Evolutionary conservation across 2,113 vertebrate genomes (phyloP).

Genomic region (Tachysurus vachellii): DNA sequence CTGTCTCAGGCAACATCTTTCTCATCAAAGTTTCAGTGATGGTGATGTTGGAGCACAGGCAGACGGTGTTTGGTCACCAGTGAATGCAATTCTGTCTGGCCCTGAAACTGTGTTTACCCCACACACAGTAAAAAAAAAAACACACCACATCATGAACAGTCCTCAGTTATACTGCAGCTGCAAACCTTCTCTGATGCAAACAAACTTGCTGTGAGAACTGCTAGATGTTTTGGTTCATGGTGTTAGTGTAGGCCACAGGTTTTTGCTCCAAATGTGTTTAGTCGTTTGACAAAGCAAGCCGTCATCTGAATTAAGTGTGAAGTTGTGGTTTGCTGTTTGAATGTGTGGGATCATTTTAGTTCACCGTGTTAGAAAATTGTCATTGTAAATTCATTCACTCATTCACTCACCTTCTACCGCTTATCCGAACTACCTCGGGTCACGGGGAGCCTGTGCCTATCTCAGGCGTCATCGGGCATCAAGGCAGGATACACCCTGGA

Average conservation of each 20-base stretch:
- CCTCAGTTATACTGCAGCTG: neutral
- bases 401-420: too few relatives aligned
- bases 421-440: too few relatives aligned
- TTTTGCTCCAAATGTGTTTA: neutral
- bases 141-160: neutral
- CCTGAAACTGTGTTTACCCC: constrained; percentile 26
- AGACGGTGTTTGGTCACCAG: constrained; percentile 13
- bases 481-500: too few relatives aligned
- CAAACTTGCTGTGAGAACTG: neutral
- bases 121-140: neutral
- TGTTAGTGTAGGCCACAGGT: too few relatives aligned
- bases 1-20: constrained; percentile 54
- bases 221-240: too few relatives aligned
- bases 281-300: neutral
- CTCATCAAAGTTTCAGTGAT: constrained; percentile 63
- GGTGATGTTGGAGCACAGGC: constrained; percentile 47
- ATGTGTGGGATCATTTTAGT: neutral
- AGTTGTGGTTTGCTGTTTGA: neutral
- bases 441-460: too few relatives aligned
- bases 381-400: neutral
- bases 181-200: neutral
- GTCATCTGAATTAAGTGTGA: neutral
- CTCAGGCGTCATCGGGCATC: too few relatives aligned
- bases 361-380: neutral
- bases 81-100: constrained; percentile 22